These are phyloP conservation scores for Phytoseiulus persimilis DNA, from an alignment of 2,888 invertebrate genomes.

Conservation along the genomic window DNA sequence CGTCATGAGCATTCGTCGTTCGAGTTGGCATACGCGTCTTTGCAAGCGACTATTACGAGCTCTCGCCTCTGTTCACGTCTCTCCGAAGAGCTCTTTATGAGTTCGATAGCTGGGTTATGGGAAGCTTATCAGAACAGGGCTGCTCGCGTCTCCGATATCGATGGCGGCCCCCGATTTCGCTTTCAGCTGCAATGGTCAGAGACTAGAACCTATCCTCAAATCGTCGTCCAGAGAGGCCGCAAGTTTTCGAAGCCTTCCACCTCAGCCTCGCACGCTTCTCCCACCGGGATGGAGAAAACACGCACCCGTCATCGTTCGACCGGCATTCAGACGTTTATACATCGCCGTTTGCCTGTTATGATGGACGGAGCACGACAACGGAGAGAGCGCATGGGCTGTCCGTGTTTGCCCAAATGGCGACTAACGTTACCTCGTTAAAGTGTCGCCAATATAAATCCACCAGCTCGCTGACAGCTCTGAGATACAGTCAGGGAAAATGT, in stretches of 20 bases:
- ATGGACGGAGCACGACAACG: not conserved
- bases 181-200: too few relatives aligned
- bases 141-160: too few relatives aligned
- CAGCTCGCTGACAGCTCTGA: not conserved
- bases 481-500: too few relatives aligned
- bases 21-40: not conserved
- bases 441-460: not conserved
- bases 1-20: not conserved
- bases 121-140: too few relatives aligned
- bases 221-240: not conserved
- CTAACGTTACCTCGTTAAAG: not conserved
- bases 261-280: not conserved
- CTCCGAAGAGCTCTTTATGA: not conserved
- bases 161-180: too few relatives aligned
- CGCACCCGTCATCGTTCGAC: not conserved
- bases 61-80: not conserved
- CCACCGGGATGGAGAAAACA: not conserved
- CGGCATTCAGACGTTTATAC: not conserved
- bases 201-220: too few relatives aligned
- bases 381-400: not conserved
- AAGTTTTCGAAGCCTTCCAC: not conserved
- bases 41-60: not conserved
- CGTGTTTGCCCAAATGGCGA: not conserved
- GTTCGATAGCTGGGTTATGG: not conserved
- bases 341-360: not conserved